Evolutionary conservation across 2,797 vertebrate species (phyloP), one percentile per base, ranked within the genome.

Genomic region (Ctenochaetus hawaiiensis): DNA sequence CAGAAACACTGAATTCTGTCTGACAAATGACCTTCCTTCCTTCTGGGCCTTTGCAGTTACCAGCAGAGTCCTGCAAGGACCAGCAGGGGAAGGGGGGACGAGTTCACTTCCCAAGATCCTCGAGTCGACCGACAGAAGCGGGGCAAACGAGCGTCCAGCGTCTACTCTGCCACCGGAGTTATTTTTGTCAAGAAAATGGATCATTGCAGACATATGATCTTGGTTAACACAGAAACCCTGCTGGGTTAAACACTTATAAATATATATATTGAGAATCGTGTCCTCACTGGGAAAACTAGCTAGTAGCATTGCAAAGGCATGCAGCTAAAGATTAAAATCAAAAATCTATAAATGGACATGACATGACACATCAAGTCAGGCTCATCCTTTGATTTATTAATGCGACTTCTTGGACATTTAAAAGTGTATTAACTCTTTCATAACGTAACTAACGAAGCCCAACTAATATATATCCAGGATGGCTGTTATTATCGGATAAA

Each of bases 11-110:
- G 74, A 81, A 85, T 84, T 74, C 79, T 81, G 87, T 81, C 82
- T 86, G 75, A 88, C 78, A 75, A 90, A 85, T 67, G 78, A 91
- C 87, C 87, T 79, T 86, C 72, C 74, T 77, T 85, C 81, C 54
- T 83, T 82, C 66, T 72, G 77, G 68, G 81, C 54, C 39, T 67
- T 1, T 7, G 26, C 51, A n/a, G 62, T 62, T 75, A 66, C 5
- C 43, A 81, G 54, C 48, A 64, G 69, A 85, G 54, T 69, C 17
- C 17, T 48, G 52, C 18, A 43, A 47, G 34, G 57, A 67, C 54
- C 2, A 10, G 39, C 8, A 39, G 39, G 7, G 39, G 11, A 83
- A 34, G 44, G 67, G 52, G 71, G 20, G 47, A 81, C 59, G 77
- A 81, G 82, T 88, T 89, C 75, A 83, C 48, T 45, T 84, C 70